Conservation (phyloP, 2,113 vertebrate genomes). For the Nesogale talazaci region DNA sequence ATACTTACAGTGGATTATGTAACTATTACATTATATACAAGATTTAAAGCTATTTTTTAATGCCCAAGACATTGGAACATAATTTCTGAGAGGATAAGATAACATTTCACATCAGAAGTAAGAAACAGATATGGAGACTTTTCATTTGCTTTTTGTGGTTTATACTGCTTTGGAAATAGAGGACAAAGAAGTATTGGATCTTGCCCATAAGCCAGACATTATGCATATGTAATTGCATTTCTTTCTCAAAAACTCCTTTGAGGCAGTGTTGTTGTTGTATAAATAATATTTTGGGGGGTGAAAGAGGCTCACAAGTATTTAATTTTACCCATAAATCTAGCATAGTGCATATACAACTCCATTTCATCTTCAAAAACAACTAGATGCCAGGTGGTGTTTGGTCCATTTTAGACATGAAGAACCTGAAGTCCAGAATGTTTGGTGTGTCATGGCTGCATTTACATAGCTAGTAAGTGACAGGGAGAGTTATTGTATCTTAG, state of each 20-base stretch:
- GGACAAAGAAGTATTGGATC: too few species aligned
- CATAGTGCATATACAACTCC: too few species aligned
- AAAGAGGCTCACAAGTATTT: too few species aligned
- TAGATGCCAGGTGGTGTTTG: neutral
- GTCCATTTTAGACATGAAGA: neutral
- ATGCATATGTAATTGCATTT: neutral
- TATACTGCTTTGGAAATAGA: too few species aligned
- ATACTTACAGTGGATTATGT: too few species aligned
- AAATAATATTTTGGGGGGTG: too few species aligned
- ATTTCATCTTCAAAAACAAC: too few species aligned
- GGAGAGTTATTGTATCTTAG: neutral
- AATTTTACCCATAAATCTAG: too few species aligned
- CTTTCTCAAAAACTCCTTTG: neutral
- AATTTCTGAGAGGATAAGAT: neutral
- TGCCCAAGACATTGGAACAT: neutral
- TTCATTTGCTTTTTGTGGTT: neutral
- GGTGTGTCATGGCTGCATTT: neutral
- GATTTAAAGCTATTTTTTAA: neutral
- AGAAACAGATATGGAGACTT: neutral
- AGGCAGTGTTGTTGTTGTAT: neutral
- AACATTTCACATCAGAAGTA: neutral
- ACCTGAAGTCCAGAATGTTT: neutral
- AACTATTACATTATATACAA: too few species aligned
- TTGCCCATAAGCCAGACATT: too few species aligned
- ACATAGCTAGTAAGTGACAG: neutral